Evolutionary conservation across 2,888 invertebrate genomes (phyloP).

Genomic region (Calameuta idolon): DNA sequence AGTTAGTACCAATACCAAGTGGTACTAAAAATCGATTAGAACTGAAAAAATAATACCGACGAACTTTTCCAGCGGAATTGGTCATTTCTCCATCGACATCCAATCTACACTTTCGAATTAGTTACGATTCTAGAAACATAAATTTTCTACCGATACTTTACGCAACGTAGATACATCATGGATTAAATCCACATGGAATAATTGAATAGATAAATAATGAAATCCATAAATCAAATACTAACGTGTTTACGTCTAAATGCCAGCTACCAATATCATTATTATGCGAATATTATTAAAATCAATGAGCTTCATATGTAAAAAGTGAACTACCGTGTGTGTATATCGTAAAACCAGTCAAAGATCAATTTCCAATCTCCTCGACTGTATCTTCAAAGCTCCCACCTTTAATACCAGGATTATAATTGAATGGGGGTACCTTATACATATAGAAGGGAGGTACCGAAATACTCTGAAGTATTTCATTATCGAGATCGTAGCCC

Average conservation of each 20-base stretch:
- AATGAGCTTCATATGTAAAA: background rate
- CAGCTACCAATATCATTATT: background rate
- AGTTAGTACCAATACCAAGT: background rate
- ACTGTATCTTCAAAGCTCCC: background rate
- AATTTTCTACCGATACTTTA: background rate
- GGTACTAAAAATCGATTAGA: background rate
- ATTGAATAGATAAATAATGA: background rate
- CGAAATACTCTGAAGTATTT: constrained; percentile 48
- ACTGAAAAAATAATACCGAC: background rate
- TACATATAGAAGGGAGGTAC: constrained; percentile 13
- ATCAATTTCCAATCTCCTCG: background rate
- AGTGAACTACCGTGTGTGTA: background rate
- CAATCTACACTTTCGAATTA: background rate
- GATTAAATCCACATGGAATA: background rate
- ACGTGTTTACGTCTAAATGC: background rate
- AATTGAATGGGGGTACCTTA: constrained; percentile 44
- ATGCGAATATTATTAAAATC: background rate
- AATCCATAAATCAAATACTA: background rate
- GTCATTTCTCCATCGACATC: background rate
- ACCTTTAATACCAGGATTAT: constrained; percentile 47
- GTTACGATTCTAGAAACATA: background rate
- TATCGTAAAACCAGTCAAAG: background rate
- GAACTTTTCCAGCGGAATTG: background rate
- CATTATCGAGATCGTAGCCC: constrained; percentile 52
- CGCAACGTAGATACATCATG: background rate